phyloP scores from a whole-genome alignment of 2,888 invertebrate genomes.

The Megamerina dolium region DNA sequence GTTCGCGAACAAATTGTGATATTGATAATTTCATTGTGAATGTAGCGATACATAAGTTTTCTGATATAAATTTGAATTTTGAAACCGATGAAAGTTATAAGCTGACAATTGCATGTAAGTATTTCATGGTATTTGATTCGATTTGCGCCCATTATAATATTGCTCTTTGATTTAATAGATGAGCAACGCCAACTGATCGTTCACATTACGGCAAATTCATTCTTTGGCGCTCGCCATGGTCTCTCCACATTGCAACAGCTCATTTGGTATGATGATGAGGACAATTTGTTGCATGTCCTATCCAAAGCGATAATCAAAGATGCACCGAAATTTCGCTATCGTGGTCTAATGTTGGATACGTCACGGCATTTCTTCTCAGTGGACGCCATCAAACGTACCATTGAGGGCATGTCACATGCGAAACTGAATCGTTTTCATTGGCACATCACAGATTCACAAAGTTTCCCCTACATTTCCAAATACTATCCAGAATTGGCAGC shows the following conservation, averaged over 20 bases:
- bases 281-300: conserved; percentile 58
- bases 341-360: conserved; percentile 87
- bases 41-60: conserved; percentile 54
- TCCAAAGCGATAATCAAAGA: conserved; percentile 67
- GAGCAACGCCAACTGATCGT: conserved; percentile 51
- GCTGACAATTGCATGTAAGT: conserved; percentile 54
- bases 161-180: conserved; percentile 24
- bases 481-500: conserved; percentile 71
- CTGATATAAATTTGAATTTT: conserved; percentile 56
- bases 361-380: conserved; percentile 83
- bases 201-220: conserved; percentile 61
- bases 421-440: conserved; percentile 93
- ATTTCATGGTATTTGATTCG: not conserved
- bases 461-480: conserved; percentile 78
- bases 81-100: conserved; percentile 72
- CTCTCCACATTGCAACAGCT: conserved; percentile 74
- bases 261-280: conserved; percentile 71
- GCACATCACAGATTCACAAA: conserved; percentile 87
- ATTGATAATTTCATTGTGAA: conserved; percentile 42
- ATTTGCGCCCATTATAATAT: not conserved
- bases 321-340: conserved; percentile 67
- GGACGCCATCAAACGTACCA: conserved; percentile 62
- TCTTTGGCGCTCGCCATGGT: conserved; percentile 72
- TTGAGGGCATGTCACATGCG: conserved; percentile 83
- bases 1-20: conserved; percentile 32